Conservation (phyloP, 2,113 vertebrate species). For the Leptobrachium ailaonicum region DNA sequence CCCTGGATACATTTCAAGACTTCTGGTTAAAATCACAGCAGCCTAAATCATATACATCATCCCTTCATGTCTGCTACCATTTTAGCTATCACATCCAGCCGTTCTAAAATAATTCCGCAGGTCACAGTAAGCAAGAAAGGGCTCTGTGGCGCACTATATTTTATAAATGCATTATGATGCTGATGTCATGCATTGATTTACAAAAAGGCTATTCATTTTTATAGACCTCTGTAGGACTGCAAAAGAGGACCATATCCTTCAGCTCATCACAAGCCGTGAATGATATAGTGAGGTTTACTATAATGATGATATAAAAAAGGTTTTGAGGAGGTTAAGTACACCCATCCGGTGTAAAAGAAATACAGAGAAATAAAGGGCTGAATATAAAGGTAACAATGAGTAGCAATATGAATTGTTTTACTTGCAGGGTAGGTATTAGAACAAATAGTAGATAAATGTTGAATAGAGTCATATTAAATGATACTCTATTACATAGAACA, state of each 20-base stretch:
- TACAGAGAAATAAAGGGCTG: constrained; percentile 39
- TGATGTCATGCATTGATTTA: constrained; percentile 51
- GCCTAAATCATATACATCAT: constrained; percentile 23
- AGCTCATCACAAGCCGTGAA: constrained; percentile 47
- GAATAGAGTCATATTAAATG: neutral
- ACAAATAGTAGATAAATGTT: neutral
- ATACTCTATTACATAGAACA: neutral
- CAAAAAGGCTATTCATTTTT: constrained; percentile 51
- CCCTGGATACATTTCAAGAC: constrained; percentile 12
- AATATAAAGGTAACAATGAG: constrained; percentile 14
- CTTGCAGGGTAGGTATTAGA: neutral
- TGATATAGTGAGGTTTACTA: constrained; percentile 48
- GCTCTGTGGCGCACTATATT: constrained; percentile 43
- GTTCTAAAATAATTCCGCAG: constrained; percentile 44
- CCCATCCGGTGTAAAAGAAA: constrained; percentile 32
- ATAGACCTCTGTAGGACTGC: constrained; percentile 47
- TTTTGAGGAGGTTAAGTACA: constrained; percentile 45
- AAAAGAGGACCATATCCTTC: constrained; percentile 48
- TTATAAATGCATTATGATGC: constrained; percentile 50
- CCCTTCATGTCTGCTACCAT: constrained; percentile 3
- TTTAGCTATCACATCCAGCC: constrained; percentile 39
- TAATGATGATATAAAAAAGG: constrained; percentile 43
- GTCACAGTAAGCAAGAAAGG: constrained; percentile 48
- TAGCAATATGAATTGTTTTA: constrained; percentile 36
- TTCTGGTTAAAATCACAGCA: constrained; percentile 12